Evolutionary conservation across 2,888 invertebrate genomes (phyloP).

Genomic region (Caenorhabditis auriculariae): DNA sequence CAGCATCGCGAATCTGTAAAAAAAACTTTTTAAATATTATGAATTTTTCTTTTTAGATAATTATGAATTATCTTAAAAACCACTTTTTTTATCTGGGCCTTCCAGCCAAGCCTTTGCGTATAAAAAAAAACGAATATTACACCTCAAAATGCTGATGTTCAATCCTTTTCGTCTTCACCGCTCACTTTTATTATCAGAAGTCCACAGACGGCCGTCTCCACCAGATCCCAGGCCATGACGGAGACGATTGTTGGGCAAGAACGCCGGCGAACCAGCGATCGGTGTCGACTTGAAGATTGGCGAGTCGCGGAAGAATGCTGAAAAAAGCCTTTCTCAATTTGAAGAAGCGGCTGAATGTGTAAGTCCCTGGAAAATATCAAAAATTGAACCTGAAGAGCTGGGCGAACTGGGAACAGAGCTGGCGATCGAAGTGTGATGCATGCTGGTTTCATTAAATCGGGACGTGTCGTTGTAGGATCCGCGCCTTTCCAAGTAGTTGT

Average conservation of each 20-base stretch:
- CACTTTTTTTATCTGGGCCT: no score
- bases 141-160: no score
- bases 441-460: constrained; percentile 5
- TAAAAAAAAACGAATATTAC: no score
- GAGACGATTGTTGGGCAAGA: constrained; percentile 13
- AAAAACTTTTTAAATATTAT: no score
- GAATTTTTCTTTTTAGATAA: no score
- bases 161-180: no score
- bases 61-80: no score
- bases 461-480: constrained; percentile 17
- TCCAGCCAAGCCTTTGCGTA: no score
- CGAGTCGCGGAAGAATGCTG: background rate
- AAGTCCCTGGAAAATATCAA: background rate
- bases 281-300: constrained; percentile 27
- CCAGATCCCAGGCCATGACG: constrained; percentile 16
- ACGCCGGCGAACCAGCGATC: constrained; percentile 21
- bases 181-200: no score
- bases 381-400: constrained; percentile 2
- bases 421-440: constrained; percentile 18
- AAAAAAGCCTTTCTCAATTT: background rate
- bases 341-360: background rate
- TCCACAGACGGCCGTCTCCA: constrained; percentile 21
- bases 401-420: constrained; percentile 13
- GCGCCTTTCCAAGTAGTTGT: constrained; percentile 13
- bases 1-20: no score